Evolutionary conservation across 2,888 invertebrate species (phyloP).

Genomic region (Athrips mouffetella): DNA sequence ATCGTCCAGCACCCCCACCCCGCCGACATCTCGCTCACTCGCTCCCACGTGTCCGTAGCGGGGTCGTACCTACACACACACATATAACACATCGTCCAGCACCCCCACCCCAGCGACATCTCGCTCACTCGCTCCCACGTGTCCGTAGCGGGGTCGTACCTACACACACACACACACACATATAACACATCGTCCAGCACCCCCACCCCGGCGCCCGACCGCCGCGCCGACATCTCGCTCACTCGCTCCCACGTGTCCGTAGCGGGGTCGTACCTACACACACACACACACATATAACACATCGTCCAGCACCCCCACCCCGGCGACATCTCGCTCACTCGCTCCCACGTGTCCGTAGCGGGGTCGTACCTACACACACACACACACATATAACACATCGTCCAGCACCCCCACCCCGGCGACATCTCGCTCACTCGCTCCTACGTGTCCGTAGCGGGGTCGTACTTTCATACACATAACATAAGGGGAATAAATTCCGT

Average conservation of each 20-base stretch:
- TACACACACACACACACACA: too few species aligned
- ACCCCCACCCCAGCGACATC: conserved; percentile 93
- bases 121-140: too few species aligned
- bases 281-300: too few species aligned
- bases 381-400: too few species aligned
- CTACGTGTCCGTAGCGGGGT: too few species aligned
- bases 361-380: too few species aligned
- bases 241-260: conserved; percentile 84
- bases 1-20: conserved; percentile 94
- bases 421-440: conserved; percentile 90
- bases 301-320: conserved; percentile 95
- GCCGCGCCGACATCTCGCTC: conserved; percentile 92
- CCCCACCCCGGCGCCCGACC: conserved; percentile 95
- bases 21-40: conserved; percentile 92
- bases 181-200: conserved; percentile 89
- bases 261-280: too few species aligned
- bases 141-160: conserved; percentile 97
- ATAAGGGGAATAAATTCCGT: too few species aligned
- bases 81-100: too few species aligned
- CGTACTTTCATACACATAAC: too few species aligned
- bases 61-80: too few species aligned
- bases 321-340: conserved; percentile 91
- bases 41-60: conserved; percentile 88
- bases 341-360: conserved; percentile 84
- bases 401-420: conserved; percentile 93